These are phyloP conservation scores for Cyclura pinguis DNA, from an alignment of 2,797 vertebrate species.

Conservation along the genomic window DNA sequence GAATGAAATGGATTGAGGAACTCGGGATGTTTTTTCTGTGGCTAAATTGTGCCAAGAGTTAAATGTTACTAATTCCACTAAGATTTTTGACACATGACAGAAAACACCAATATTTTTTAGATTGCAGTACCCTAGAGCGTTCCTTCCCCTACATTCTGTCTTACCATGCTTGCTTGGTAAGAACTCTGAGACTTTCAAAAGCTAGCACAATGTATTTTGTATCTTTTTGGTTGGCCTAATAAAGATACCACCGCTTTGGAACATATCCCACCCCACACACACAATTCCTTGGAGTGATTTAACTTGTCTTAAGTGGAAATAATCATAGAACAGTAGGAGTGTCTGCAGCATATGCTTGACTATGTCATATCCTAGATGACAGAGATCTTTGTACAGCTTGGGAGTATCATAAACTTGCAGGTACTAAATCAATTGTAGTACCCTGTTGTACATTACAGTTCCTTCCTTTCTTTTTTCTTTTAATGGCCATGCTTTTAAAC, in stretches of 20 bases:
- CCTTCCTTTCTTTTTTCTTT: too few species aligned
- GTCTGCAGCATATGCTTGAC: neutral
- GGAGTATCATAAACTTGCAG: neutral
- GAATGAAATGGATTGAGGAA: neutral
- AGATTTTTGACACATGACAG: neutral
- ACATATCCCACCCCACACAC: too few species aligned
- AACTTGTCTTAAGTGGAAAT: neutral
- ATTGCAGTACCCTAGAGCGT: neutral
- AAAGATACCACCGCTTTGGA: too few species aligned
- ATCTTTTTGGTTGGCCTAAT: too few species aligned
- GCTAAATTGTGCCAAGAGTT: neutral
- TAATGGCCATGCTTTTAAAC: too few species aligned
- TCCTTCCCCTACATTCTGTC: too few species aligned
- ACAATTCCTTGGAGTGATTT: neutral
- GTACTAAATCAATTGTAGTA: neutral
- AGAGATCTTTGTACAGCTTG: neutral
- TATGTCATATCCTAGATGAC: neutral
- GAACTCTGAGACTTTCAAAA: too few species aligned
- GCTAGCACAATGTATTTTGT: too few species aligned
- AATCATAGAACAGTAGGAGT: neutral
- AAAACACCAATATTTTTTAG: neutral
- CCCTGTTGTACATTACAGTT: too few species aligned
- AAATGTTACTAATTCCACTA: neutral
- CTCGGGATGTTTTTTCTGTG: too few species aligned
- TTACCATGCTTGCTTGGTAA: too few species aligned